Conservation (phyloP, 2,113 vertebrate species). For the Dermatemys mawii region DNA sequence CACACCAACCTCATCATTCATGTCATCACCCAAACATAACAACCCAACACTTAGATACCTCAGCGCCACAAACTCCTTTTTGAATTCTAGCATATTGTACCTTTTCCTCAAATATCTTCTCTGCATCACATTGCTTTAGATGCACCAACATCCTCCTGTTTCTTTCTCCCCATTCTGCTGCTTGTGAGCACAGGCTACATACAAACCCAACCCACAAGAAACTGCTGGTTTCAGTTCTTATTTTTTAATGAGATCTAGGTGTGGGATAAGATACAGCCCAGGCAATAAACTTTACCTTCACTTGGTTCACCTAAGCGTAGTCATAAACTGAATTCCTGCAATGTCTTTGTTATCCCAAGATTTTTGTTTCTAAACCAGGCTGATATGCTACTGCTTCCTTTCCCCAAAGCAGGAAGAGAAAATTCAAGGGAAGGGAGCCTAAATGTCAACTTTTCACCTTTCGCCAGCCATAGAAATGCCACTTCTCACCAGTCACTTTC, state of each 20-base stretch:
- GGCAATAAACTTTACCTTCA: not conserved
- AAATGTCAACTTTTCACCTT: not conserved
- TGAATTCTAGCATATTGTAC: too few species aligned
- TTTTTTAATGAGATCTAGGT: not conserved
- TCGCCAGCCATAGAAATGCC: not conserved
- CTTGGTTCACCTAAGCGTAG: not conserved
- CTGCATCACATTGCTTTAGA: too few species aligned
- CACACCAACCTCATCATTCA: too few species aligned
- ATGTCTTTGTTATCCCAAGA: not conserved
- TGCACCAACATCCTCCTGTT: too few species aligned
- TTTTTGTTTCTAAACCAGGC: not conserved
- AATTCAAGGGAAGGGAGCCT: not conserved
- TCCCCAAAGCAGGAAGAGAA: conserved; percentile 5
- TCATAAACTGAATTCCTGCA: too few species aligned
- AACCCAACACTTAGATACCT: too few species aligned
- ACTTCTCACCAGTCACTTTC: not conserved
- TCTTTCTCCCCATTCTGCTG: too few species aligned
- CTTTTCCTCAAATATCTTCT: too few species aligned
- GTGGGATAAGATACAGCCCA: not conserved
- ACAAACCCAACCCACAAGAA: too few species aligned
- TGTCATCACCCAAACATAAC: too few species aligned
- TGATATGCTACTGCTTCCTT: not conserved
- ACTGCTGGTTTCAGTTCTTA: not conserved
- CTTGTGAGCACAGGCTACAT: too few species aligned
- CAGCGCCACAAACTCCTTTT: too few species aligned